Evolutionary conservation across 2,113 vertebrate species (phyloP), one percentile per base, ranked within the genome.

Genomic region (Platichthys stellatus): DNA sequence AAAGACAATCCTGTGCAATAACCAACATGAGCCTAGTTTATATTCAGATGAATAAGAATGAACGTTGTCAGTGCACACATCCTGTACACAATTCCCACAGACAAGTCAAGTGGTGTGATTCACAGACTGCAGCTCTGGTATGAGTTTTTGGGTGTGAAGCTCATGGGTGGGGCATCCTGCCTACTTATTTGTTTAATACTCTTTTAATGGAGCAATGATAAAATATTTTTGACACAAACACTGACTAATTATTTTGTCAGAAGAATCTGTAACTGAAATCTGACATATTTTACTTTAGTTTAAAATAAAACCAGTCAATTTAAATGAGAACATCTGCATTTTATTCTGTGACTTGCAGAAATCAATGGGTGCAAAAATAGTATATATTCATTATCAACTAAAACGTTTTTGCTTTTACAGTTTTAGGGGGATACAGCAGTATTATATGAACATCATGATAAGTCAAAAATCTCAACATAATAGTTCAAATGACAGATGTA

Each of bases 121-220:
- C 51, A 53, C 5, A 17, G 10, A 26, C 56, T 14, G 21, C 15
- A 54, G 51, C 67, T 80, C 43, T 86, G 81, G 74, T 78, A 84
- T 86, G 74, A 68, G 40, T 38, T 65, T 77, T 64, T 72, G 78
- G 88, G 88, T 70, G 86, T 81, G 76, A 66, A 58, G 38, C 18
- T 74, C 67, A 53, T 3, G 56, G 90, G 87, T 76, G 78, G 35
- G 80, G 79, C 78, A 68, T 66, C 8, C 56, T 62, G n/a, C 31
- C 17, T 63, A 20, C 49, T 10, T 17, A 24, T 21, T 8, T 53
- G 13, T 49, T 31, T 18, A 45, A 62, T 15, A 62, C 4, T 38
- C 70, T 56, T 43, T 38, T 8, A 38, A 26, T 51, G 47, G 47
- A 7, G 47, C 61, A 72, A 31, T 11, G 3, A 5, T 49, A 1